phyloP scores from a whole-genome alignment of 2,113 vertebrate species.

The Lagopus leucura region DNA sequence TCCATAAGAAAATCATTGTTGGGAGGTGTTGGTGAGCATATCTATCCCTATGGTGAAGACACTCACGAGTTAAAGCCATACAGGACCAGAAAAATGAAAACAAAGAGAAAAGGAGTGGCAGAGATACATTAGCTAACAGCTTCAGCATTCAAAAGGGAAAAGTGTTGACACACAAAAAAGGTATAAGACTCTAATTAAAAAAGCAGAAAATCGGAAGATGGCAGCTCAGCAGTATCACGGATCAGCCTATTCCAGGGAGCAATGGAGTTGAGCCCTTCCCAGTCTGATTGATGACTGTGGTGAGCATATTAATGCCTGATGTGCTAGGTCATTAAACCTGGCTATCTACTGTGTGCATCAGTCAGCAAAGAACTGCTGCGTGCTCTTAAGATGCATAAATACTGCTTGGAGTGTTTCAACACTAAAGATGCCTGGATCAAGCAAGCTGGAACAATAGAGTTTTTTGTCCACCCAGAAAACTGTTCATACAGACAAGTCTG shows the following conservation, averaged over 20 bases:
- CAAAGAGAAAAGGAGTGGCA: not conserved
- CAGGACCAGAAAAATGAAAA: not conserved
- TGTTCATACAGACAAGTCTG: not conserved
- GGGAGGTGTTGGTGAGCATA: not conserved
- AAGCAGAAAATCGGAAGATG: not conserved
- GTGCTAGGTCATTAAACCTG: not conserved
- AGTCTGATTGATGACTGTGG: not conserved
- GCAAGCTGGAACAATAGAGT: not conserved
- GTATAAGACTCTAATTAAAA: not conserved
- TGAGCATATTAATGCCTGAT: conserved; percentile 22
- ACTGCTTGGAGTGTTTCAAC: not conserved
- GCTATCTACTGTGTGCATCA: not conserved
- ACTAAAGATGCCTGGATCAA: not conserved
- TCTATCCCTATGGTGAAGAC: not conserved
- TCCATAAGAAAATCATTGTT: not conserved
- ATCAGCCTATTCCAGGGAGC: not conserved
- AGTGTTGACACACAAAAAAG: not conserved
- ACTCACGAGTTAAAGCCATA: not conserved
- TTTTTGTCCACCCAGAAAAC: not conserved
- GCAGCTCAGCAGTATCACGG: not conserved
- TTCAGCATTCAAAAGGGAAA: not conserved
- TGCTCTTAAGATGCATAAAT: not conserved
- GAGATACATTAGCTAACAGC: not conserved
- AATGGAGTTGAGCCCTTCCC: not conserved
- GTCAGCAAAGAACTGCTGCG: not conserved